Evolutionary conservation across 1,140 invertebrate species (phyloP), one percentile per base, ranked within the genome.

Genomic region (Euwallacea fornicatus): DNA sequence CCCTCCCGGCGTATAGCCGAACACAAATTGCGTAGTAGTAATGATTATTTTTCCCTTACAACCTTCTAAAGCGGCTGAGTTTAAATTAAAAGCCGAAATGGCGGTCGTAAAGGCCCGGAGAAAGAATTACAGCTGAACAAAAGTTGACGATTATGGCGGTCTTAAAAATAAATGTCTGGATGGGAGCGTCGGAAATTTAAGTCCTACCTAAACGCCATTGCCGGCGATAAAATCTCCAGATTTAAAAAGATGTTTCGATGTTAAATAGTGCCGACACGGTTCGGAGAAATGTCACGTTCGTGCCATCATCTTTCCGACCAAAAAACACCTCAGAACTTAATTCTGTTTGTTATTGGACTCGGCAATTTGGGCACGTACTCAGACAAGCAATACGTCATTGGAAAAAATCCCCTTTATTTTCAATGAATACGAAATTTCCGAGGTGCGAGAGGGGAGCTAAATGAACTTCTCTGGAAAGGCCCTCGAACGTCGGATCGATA

Each of bases 371-470:
- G 21, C 21, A 33, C 21, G 21, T 33, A 33, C 21, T 33, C 21
- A 33, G 21, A 33, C 21, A 33, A 33, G 21, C 21, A 33, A 33
- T 33, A 33, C 21, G 21, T 33, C 21, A 33, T 33, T 33, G 21
- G 50, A 56, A 66, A 58, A 56, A 43, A 16, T 7, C 53, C 66
- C n/a, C 42, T 72, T 68, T 72, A 72, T 64, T 72, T 72, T 72
- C 71, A 72, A 72, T 72, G 71, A 72, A 72, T 72, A 72, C 66
- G 59, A 72, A 72, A 72, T 72, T 69, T 60, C 47, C 13, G 33
- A 62, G 67, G 44, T 69, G 59, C 21, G 33, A 56, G 44, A 63
- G 16, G 21, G n/a, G 50, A 67, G 55, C 43, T 33, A 60, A 59
- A 50, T 60, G 44, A 67, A 46, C 66, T 58, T 58, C 16, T 66